A percentile compares a stretch with the other conserved stretches of the same genome.
Evolutionary conservation across 2,113 vertebrate species (phyloP).

Genomic region (Speoplatyrhinus poulsoni): DNA sequence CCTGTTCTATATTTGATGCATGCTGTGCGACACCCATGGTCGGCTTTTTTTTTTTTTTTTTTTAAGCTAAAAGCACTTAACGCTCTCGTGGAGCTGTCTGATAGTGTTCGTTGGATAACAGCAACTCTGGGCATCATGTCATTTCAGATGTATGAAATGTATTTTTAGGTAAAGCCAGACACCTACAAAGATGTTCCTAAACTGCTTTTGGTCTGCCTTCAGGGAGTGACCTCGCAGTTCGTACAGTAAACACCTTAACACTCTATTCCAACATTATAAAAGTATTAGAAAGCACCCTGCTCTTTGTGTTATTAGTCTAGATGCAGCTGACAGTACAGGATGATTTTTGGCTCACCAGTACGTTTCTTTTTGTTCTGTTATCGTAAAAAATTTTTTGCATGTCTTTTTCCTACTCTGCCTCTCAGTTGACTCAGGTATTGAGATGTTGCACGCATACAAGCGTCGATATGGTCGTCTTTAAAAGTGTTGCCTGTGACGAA

Average conservation of each 20-base stretch:
- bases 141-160: no score
- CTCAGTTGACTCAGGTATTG: constrained; percentile 65
- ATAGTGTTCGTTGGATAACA: constrained; percentile 12
- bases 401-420: constrained; percentile 16
- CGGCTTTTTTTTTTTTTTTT: neutral
- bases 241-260: no score
- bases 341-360: constrained; percentile 30
- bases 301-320: neutral
- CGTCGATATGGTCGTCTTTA: constrained; percentile 8
- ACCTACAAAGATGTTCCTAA: no score
- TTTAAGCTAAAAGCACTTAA: constrained; percentile 18
- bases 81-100: constrained; percentile 23
- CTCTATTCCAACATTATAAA: no score
- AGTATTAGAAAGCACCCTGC: neutral
- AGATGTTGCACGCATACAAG: constrained; percentile 39
- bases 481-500: constrained; percentile 39
- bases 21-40: constrained; percentile 22
- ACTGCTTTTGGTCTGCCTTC: constrained; percentile 10
- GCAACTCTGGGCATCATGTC: constrained; percentile 17
- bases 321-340: neutral
- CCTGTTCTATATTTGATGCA: constrained; percentile 28
- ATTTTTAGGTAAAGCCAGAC: no score
- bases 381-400: constrained; percentile 10
- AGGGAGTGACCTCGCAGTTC: no score
- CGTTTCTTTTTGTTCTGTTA: constrained; percentile 16